Evolutionary conservation across 2,113 vertebrate species (phyloP), one percentile per base, ranked within the genome.

Genomic region (Bubalus kerabau): DNA sequence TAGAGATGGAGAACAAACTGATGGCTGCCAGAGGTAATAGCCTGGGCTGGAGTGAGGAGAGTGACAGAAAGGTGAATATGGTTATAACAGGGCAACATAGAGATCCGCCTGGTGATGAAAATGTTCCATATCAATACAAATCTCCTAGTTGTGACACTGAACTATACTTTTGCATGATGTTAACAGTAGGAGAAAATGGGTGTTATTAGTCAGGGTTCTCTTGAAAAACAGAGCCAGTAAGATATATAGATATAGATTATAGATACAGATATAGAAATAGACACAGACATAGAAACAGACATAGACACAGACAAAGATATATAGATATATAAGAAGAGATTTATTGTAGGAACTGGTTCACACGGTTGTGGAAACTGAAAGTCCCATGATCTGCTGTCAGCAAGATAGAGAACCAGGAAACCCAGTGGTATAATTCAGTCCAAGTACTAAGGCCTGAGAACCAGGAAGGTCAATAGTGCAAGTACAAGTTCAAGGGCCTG

Each of bases 181-280:
- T 92, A 88, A 15, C 59, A 82, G 36, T 54, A 17, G 28, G 3
- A 21, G 6, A 43, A 89, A 90, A 30, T 84, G 57, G 30, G 40
- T 43, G 7, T 93, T 93, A n/a, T 60, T 76, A 88, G 15, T 46
- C 50, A 59, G 23, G 54, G 28, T 11, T 95, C 50, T 86, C 74
- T 76, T 87, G 90, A 95, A 84, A 93, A 93, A 88, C 19, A 84
- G 60, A 96, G 59, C n/a, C 15, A 60, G 92, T 14, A n/a, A n/a
- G 10, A 43, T 71, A 43, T n/a, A 57, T 19, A 88, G 28, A 50
- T 36, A 26, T 36, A 56, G 81, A 83, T 54, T n/a, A 82, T 12
- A 91, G 28, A 43, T 67, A 57, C 7, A 67, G 43, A 67, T 48
- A 56, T 43, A 46, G 13, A 78, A 59, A 43, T 30, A 30, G 64